These are phyloP conservation scores for Dasypus novemcinctus DNA, from an alignment of 2,113 vertebrate genomes.

Conservation along the genomic window DNA sequence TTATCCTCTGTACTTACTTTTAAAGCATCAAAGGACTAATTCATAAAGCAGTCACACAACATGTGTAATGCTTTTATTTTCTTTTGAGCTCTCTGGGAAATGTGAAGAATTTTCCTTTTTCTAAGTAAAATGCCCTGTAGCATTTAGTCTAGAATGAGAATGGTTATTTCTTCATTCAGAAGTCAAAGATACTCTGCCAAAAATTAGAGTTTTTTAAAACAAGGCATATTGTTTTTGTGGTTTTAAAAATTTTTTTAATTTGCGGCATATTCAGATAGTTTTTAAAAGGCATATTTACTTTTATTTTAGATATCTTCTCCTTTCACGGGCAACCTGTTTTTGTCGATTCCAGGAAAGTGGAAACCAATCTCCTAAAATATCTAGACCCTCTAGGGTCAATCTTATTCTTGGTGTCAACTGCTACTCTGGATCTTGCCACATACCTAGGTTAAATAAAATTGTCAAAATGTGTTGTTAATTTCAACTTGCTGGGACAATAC, in stretches of 20 bases:
- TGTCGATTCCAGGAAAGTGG: not conserved
- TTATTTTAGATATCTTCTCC: slow-evolving; percentile 27
- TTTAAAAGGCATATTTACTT: not conserved
- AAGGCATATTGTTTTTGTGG: not conserved
- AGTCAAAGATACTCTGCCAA: not conserved
- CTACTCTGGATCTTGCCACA: not conserved
- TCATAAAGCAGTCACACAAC: slow-evolving; percentile 57
- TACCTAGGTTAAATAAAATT: slow-evolving; percentile 1
- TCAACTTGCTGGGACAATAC: not conserved
- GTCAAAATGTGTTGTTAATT: not conserved
- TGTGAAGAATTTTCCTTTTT: slow-evolving; percentile 54
- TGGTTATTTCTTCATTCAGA: slow-evolving; percentile 55
- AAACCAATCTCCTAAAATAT: slow-evolving; percentile 34
- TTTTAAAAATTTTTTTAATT: not conserved
- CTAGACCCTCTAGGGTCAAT: not conserved
- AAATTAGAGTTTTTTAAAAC: not conserved
- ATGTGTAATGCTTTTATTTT: slow-evolving; percentile 61
- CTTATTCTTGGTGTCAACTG: not conserved
- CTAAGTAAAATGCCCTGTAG: slow-evolving; percentile 50
- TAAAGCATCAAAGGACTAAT: slow-evolving; percentile 68
- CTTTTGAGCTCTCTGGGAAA: slow-evolving; percentile 62
- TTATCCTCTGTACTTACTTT: slow-evolving; percentile 75
- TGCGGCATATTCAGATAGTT: not conserved
- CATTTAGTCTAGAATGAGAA: slow-evolving; percentile 52
- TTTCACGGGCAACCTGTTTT: slow-evolving; percentile 12